Base-by-base conservation (phyloP, 2,113 vertebrate species). In the Vimba vimba region DNA sequence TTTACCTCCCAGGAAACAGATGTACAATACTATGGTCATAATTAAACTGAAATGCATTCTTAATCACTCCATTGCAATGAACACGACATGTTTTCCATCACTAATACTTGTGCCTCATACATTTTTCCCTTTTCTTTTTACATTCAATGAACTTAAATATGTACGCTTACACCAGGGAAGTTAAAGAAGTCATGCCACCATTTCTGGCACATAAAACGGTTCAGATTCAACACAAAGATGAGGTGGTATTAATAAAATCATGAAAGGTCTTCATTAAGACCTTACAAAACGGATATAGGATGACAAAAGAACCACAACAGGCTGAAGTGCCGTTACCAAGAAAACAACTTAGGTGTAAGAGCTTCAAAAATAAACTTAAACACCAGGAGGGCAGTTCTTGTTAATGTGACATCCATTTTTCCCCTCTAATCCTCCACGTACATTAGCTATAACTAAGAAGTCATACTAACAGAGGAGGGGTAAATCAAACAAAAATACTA, bases 31-130 rank as follows among this genome's bases (percentile, higher is more conserved):
- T 7, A 12, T 55, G 23, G 66, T 85, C 27, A 76, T 36, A 86
- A 90, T 43, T 66, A 33, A 89, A 91, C 83, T 50, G 79, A 92
- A 93, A 90, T 8, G 66, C 36, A 60, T 79, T 85, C 75, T 87
- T 89, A 79, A 39, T 78, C 85, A 87, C 84, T 83, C 88, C 84
- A 89, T 89, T 86, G 60, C 74, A 88, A 87, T 87, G 85, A 89
- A 87, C 55, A 84, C 83, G 79, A 39, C 2, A 10, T 39, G 57
- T 36, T 23, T 62, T 25, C n/a, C 1, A 66, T 79, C 52, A 74
- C 55, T 21, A 84, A 89, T 45, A 83, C 83, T 71, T 43, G 55
- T n/a, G 10, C 43, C 30, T 77, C 5, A 68, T 55, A 30, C 12
- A 0, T 57, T 74, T 39, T 87, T 86, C 66, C 82, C 68, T 87